A percentile compares a stretch with the other conserved stretches of the same genome.
phyloP scores from a whole-genome alignment of 2,888 invertebrate genomes.

The Sminthurinus aureus region DNA sequence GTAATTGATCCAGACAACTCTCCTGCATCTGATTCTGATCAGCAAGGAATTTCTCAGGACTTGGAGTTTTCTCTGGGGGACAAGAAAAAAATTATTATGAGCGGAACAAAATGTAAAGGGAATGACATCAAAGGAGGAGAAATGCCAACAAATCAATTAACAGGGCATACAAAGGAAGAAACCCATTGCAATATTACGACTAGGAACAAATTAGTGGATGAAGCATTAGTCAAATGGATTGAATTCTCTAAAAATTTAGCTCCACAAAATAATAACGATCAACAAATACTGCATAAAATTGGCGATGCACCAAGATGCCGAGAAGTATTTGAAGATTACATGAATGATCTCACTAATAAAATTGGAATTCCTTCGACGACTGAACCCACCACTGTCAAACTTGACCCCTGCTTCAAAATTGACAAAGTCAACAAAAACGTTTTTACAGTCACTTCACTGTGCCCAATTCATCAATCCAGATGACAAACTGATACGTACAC shows the following conservation, averaged over 20 bases:
- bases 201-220: background rate
- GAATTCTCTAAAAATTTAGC: slow-evolving; percentile 11
- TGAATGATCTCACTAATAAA: background rate
- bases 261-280: background rate
- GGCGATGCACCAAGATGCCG: no score
- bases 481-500: no score
- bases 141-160: no score
- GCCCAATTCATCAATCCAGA: no score
- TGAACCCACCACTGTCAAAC: background rate
- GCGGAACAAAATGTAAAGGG: background rate
- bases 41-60: background rate
- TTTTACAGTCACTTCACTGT: no score
- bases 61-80: background rate
- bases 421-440: slow-evolving; percentile 17
- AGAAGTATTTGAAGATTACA: background rate
- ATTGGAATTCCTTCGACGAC: slow-evolving; percentile 5
- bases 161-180: background rate
- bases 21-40: no score
- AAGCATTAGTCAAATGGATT: background rate
- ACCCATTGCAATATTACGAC: background rate
- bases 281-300: background rate
- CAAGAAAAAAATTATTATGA: background rate
- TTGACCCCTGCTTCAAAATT: background rate
- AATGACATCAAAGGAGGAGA: background rate
- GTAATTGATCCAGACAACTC: no score